Evolutionary conservation across 2,113 vertebrate genomes (phyloP).

Genomic region (Plecotus auritus): DNA sequence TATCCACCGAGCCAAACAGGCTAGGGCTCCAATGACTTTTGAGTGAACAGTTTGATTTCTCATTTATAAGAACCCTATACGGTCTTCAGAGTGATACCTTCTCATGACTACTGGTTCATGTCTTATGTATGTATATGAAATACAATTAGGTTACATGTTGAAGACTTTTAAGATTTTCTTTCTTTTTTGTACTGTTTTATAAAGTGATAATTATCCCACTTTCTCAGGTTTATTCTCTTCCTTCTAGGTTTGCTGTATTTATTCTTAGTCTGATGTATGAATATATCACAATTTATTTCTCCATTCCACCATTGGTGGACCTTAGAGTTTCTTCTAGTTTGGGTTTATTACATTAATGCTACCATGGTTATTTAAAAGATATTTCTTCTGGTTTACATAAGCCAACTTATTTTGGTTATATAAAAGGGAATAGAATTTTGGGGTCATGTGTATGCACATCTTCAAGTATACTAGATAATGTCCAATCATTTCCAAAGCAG

Average conservation of each 20-base stretch:
- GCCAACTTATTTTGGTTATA: neutral
- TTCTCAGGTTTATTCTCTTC: neutral
- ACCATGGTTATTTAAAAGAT: neutral
- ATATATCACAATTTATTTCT: neutral
- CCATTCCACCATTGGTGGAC: neutral
- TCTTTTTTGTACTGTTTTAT: neutral
- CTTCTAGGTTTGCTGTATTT: neutral
- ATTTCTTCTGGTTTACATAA: neutral
- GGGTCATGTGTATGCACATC: neutral
- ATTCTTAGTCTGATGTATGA: neutral
- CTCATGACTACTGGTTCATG: neutral
- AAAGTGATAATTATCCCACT: neutral
- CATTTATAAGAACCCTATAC: neutral
- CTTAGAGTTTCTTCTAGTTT: neutral
- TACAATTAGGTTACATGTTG: neutral
- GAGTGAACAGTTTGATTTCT: neutral
- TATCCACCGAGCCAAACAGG: no score
- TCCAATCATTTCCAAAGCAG: neutral
- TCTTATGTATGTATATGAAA: neutral
- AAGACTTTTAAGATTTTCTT: neutral
- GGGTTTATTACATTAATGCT: neutral
- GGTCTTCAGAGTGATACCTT: neutral
- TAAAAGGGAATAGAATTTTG: neutral
- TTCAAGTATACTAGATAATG: neutral
- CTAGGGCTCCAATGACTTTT: neutral